phyloP scores from a whole-genome alignment of 2,888 invertebrate species.

The Phlogophora meticulosa region DNA sequence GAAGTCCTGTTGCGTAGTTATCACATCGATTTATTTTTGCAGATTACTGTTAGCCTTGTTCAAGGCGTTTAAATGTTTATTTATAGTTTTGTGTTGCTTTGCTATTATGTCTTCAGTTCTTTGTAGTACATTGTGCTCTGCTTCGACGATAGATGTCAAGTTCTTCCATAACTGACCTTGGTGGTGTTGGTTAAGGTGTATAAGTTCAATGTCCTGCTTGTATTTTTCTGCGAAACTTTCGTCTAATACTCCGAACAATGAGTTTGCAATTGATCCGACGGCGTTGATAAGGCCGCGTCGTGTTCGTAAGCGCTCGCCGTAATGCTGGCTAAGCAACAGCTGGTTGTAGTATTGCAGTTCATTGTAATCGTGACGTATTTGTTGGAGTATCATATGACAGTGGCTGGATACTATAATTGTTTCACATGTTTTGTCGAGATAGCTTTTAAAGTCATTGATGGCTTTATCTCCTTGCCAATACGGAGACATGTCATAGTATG shows the following conservation, averaged over 20 bases:
- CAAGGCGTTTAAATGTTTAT: slow-evolving; percentile 7
- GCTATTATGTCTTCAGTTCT: no score
- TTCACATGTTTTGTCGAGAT: background rate
- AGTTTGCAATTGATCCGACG: no score
- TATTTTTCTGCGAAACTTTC: no score
- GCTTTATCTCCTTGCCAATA: slow-evolving; percentile 2
- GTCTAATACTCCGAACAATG: no score
- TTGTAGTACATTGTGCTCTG: no score
- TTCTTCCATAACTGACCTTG: slow-evolving; percentile 5
- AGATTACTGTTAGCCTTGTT: background rate
- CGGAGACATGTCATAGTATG: no score
- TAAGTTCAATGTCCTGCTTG: background rate
- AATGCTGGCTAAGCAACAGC: no score
- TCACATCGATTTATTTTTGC: slow-evolving; percentile 10
- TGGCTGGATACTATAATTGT: no score
- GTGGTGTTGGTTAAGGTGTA: background rate
- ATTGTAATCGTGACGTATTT: background rate
- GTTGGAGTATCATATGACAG: background rate
- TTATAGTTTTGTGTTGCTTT: slow-evolving; percentile 4
- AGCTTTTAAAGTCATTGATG: slow-evolving; percentile 1
- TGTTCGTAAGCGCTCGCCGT: no score
- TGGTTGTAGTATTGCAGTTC: no score
- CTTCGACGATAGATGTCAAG: slow-evolving; percentile 1
- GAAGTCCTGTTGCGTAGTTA: slow-evolving; percentile 10
- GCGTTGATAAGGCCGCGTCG: no score